Conservation (phyloP, 2,888 invertebrate genomes). For the Villa cingulata region DNA sequence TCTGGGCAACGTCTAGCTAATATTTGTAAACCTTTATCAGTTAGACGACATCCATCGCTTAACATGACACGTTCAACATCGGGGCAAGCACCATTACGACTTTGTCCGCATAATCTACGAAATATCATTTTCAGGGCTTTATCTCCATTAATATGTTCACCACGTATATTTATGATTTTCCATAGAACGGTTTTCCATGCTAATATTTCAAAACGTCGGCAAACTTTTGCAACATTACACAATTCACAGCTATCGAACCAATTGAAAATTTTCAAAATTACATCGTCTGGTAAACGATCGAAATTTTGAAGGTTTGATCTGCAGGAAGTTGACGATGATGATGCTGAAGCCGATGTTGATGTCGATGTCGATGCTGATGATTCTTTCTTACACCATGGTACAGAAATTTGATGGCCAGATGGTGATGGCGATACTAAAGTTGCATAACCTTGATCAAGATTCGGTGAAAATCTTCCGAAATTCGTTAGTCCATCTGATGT, state of each 20-base stretch:
- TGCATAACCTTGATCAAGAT: slow-evolving; percentile 69
- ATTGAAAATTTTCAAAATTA: slow-evolving; percentile 54
- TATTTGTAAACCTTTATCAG: slow-evolving; percentile 62
- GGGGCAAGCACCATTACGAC: slow-evolving; percentile 51
- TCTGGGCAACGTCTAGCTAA: slow-evolving; percentile 69
- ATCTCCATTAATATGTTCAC: slow-evolving; percentile 46
- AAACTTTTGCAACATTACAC: slow-evolving; percentile 60
- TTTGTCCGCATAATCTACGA: slow-evolving; percentile 49
- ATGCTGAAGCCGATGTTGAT: slow-evolving; percentile 10
- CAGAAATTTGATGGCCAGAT: slow-evolving; percentile 23
- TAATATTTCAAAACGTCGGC: slow-evolving; percentile 58
- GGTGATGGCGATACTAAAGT: slow-evolving; percentile 53
- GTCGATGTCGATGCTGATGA: slow-evolving; percentile 11
- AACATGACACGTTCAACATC: slow-evolving; percentile 52
- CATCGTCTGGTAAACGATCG: slow-evolving; percentile 51
- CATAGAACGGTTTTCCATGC: slow-evolving; percentile 68
- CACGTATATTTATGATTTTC: slow-evolving; percentile 51
- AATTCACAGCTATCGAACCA: slow-evolving; percentile 58
- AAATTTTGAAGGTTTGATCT: slow-evolving; percentile 40
- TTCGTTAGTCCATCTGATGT: slow-evolving; percentile 31
- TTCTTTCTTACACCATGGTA: slow-evolving; percentile 35
- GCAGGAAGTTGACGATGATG: slow-evolving; percentile 7
- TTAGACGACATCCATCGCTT: slow-evolving; percentile 54
- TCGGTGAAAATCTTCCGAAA: slow-evolving; percentile 45
- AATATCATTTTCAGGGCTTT: slow-evolving; percentile 50